Conservation (phyloP, 2,888 invertebrate genomes). For the Oasisia sp. region DNA sequence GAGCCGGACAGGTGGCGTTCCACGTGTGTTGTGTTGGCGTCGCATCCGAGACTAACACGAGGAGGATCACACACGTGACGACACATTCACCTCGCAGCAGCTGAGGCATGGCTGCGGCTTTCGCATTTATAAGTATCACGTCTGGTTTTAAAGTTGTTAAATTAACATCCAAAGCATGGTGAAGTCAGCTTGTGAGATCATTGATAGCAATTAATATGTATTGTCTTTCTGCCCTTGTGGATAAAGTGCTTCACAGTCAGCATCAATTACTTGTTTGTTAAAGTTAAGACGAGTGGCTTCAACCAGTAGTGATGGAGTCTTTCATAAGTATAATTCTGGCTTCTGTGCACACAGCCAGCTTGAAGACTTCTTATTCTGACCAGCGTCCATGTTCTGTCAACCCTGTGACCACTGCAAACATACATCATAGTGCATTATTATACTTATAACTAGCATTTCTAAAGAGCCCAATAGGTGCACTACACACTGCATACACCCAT, state of each 20-base stretch:
- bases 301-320: neutral
- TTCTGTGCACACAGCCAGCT: neutral
- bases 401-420: neutral
- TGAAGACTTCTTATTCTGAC: neutral
- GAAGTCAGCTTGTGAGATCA: neutral
- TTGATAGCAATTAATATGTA: neutral
- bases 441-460: too few species aligned
- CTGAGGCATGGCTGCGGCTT: neutral
- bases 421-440: neutral
- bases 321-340: neutral
- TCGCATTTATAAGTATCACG: neutral
- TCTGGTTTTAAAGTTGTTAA: neutral
- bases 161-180: neutral
- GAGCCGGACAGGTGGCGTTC: neutral
- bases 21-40: neutral
- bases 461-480: too few species aligned
- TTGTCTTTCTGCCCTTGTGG: neutral
- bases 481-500: too few species aligned
- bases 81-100: neutral
- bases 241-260: neutral
- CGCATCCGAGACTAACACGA: neutral
- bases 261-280: neutral
- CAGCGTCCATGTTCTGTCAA: neutral
- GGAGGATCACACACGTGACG: neutral
- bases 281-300: neutral